Conservation (phyloP, 2,888 invertebrate species). For the Lampropteryx suffumata region DNA sequence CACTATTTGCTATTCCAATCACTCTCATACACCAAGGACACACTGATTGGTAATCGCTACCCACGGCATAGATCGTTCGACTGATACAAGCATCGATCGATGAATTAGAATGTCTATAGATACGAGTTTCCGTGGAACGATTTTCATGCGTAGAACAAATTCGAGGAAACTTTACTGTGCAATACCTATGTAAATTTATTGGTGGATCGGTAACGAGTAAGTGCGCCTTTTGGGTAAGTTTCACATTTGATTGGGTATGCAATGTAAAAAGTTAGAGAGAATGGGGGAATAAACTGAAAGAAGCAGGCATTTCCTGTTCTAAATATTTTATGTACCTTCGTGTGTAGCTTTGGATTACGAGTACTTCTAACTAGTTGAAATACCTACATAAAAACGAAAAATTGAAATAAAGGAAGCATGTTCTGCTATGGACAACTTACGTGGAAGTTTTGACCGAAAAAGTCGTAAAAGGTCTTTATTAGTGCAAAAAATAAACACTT, state of each 20-base stretch:
- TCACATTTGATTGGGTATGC: conserved; percentile 33
- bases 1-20: conserved; percentile 68
- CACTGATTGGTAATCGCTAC: conserved; percentile 63
- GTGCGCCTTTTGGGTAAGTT: conserved; percentile 25
- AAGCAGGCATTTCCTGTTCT: conserved; percentile 18
- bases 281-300: conserved; percentile 31
- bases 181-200: conserved; percentile 54
- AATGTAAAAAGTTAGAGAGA: conserved; percentile 32
- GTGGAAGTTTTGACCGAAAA: conserved; percentile 14
- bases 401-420: background rate
- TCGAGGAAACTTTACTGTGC: conserved; percentile 48
- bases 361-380: conserved; percentile 1
- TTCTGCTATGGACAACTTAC: background rate
- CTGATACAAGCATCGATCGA: conserved; percentile 61
- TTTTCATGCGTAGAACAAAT: conserved; percentile 55
- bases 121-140: conserved; percentile 51
- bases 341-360: background rate
- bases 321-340: conserved; percentile 8
- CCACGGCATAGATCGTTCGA: conserved; percentile 69
- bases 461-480: conserved; percentile 14
- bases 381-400: background rate
- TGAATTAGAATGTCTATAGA: conserved; percentile 61
- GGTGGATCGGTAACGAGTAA: conserved; percentile 21
- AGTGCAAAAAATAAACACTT: conserved; percentile 31
- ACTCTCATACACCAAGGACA: conserved; percentile 68